Evolutionary conservation across 2,113 vertebrate genomes (phyloP).

Genomic region (Ellobius talpinus): DNA sequence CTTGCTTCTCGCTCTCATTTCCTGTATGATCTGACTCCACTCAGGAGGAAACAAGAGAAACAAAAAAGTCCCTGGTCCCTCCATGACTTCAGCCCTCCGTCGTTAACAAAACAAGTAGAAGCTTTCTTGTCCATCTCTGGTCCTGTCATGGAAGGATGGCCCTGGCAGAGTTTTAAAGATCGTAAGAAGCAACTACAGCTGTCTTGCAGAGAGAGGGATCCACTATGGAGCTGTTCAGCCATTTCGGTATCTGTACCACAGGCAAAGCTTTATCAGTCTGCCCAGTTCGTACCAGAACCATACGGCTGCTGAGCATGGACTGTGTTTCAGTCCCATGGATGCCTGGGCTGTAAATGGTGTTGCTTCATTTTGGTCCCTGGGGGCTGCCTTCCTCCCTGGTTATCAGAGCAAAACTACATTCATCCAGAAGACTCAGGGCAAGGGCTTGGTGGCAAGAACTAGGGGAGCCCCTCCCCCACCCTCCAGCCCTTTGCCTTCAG

Average conservation of each 20-base stretch:
- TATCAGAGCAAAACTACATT: background rate
- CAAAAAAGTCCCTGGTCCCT: background rate
- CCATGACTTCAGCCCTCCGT: background rate
- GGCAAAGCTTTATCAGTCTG: background rate
- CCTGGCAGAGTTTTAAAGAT: rapidly evolving
- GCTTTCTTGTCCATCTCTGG: background rate
- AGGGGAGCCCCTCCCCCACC: background rate
- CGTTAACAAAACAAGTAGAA: background rate
- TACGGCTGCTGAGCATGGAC: rapidly evolving
- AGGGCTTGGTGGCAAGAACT: background rate
- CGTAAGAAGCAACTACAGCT: background rate
- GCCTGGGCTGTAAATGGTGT: background rate
- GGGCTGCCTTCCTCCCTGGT: background rate
- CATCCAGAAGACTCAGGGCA: background rate
- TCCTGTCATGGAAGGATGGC: background rate
- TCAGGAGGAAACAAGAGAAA: background rate
- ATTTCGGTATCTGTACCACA: background rate
- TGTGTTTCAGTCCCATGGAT: background rate
- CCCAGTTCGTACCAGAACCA: background rate
- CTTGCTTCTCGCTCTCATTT: background rate
- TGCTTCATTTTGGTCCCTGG: background rate
- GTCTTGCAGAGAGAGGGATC: background rate
- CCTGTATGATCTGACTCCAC: background rate
- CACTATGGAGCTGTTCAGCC: rapidly evolving
- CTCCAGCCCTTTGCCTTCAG: background rate